Conservation (phyloP, 2,797 vertebrate genomes). For the Molossus molossus region DNA sequence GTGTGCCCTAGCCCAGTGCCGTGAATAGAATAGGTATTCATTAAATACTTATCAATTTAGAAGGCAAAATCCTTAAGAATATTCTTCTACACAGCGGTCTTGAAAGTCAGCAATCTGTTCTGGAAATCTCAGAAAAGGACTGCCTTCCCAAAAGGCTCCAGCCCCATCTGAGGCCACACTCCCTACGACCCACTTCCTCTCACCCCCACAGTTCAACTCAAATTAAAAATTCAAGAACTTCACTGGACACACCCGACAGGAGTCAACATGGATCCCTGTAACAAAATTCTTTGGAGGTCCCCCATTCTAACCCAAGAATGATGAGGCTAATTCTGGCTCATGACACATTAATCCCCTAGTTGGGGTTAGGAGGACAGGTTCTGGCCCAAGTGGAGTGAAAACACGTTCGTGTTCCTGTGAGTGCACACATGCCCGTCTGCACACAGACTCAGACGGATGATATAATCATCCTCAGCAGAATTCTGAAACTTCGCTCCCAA, state of each 20-base stretch:
- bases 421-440: rapidly evolving
- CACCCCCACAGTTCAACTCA: background rate
- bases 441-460: background rate
- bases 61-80: background rate
- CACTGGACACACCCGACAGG: background rate
- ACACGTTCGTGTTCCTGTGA: rapidly evolving
- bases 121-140: background rate
- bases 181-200: background rate
- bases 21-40: background rate
- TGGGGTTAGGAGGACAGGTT: background rate
- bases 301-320: background rate
- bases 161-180: background rate
- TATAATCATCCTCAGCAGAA: conserved; percentile 51
- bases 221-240: conserved; percentile 69
- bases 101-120: background rate
- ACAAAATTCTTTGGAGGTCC: background rate
- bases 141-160: background rate
- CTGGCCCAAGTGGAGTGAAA: background rate
- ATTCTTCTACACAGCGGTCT: background rate
- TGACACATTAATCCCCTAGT: background rate
- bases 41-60: background rate
- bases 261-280: background rate
- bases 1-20: background rate
- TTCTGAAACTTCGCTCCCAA: conserved; percentile 51
- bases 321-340: background rate